Evolutionary conservation across 2,797 vertebrate genomes (phyloP), one percentile per base, ranked within the genome.

Genomic region (Nyctalus aviator): DNA sequence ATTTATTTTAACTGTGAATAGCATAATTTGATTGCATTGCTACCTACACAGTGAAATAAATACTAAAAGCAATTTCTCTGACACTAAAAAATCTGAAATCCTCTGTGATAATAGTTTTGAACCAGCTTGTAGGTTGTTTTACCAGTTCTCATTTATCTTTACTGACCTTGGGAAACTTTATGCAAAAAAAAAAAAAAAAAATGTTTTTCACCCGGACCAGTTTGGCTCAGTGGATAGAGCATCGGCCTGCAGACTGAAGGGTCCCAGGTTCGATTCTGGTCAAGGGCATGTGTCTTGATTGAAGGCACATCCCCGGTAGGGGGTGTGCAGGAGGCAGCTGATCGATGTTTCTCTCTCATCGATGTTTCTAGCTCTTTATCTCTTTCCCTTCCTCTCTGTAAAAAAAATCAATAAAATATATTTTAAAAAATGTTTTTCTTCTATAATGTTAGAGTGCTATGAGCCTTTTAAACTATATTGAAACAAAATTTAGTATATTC

Each of bases 1-100:
- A 84, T 88, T 92, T 72, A 69, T 81, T 93, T 90, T 88, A 95
- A 90, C n/a, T 87, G 44, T 21, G n/a, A 75, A 35, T 46, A 92
- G 53, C 41, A 78, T 32, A 90, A 79, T 92, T 82, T 85, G 55
- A 88, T 88, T n/a, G 1, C 27, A 50, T 75, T 95, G 13, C 18
- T 92, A 37, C 77, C 23, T 68, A 25, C 91, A 73, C 21, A 73
- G n/a, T 50, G 76, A 68, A 94, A 85, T 66, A 64, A 94, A 87
- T 77, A 62, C 18, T 14, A 66, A 84, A 89, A 92, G 15, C 44
- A 94, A 84, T 75, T 93, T 62, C 17, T 81, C 3, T 91, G 27
- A 11, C 48, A 59, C 17, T 92, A 83, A 90, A 86, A 62, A 62
- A 78, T 48, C 20, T 15, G 15, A 23, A 64, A 18, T 12, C 11